Percentiles rank a stretch among this genome's conserved stretches.
Evolutionary conservation across 2,888 invertebrate genomes (phyloP).

Genomic region (Drosophila cyrtoloma): DNA sequence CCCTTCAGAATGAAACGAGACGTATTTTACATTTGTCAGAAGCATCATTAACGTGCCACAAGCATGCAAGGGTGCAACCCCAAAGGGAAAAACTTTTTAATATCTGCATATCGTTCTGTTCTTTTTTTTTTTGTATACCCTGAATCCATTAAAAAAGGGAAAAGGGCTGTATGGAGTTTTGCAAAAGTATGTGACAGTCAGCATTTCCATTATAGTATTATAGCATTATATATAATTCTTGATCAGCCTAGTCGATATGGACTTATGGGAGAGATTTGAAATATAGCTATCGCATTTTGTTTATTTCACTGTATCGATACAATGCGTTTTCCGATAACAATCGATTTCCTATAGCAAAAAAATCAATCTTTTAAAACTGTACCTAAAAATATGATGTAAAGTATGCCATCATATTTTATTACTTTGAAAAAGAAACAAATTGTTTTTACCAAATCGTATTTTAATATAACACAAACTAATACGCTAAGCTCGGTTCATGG

Average conservation of each 20-base stretch:
- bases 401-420: not conserved
- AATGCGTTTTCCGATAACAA: not conserved
- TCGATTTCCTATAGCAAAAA: not conserved
- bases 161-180: not conserved
- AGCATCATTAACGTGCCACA: constrained; percentile 72
- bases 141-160: not conserved
- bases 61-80: constrained; percentile 56
- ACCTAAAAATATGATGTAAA: not conserved
- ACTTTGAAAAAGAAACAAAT: not conserved
- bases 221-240: not conserved
- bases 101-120: constrained; percentile 40
- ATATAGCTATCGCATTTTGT: not conserved
- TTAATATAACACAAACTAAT: not conserved
- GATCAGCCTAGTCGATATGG: not conserved
- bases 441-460: not conserved
- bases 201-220: not conserved
- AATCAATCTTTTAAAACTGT: not conserved
- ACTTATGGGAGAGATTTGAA: not conserved
- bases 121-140: constrained; percentile 7
- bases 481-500: not conserved
- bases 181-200: not conserved
- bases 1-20: constrained; percentile 61
- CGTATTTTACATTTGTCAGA: constrained; percentile 59
- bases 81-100: constrained; percentile 23
- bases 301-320: not conserved